Base-by-base conservation (phyloP, 2,113 vertebrate genomes). In the Pholis gunnellus region DNA sequence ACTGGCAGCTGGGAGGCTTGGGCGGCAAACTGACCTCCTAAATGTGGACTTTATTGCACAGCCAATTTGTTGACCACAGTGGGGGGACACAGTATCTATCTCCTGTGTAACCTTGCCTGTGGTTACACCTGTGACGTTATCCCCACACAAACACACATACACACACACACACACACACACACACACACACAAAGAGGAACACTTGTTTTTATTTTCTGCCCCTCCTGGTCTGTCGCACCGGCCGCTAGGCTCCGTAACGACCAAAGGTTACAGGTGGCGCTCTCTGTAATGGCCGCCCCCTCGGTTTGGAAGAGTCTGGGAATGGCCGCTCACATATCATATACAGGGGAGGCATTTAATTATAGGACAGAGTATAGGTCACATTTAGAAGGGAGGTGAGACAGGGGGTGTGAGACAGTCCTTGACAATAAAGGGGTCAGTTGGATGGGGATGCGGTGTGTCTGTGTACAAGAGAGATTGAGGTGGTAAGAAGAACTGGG, bases 51-150 rank as follows among this genome's bases (percentile, higher is more conserved):
- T 93, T 89, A 94, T 88, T 89, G 87, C 71, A 80, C 82, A 61
- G 86, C 79, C 88, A 79, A 89, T 93, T 94, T 92, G 82, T 91
- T 90, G 84, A 85, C 75, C 78, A 67, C 73, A 18, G 40, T 64
- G 65, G 75, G 80, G 75, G 79, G 84, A 85, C 79, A 79, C 66
- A 65, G 70, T 84, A 63, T 70, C 84, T 88, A 82, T 83, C 79
- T 86, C 65, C 65, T 18, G 72, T 78, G 82, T 80, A 83, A 87
- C 85, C 82, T 83, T 31, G 31, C 38, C 84, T 31, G 31, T 31
- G 31, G 3, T 31, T 31, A 31, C 29, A 31, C 29, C 29, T 71
- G 68, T 71, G 82, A 82, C 2, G 0, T 86, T 84, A 75, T 69
- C 59, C 80, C 78, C 73, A 85, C 76, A 84, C 57, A 59, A 38